Evolutionary conservation across 1,140 invertebrate species (phyloP).

Genomic region (Listronotus bonariensis): DNA sequence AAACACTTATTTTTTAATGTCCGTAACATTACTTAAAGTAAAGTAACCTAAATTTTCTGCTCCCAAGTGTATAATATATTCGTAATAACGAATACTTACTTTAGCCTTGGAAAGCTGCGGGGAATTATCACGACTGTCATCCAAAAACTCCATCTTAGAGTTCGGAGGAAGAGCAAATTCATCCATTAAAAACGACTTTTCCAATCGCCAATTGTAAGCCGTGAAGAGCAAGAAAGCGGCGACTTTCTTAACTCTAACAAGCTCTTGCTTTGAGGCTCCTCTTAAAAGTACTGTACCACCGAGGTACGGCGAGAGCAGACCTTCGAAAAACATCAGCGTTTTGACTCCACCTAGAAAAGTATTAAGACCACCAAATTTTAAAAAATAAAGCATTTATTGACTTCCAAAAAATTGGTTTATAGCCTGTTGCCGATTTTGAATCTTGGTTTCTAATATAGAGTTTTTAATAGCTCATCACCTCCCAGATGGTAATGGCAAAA

Average conservation of each 20-base stretch:
- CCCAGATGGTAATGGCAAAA: no score
- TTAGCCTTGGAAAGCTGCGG: constrained; percentile 39
- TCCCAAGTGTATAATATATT: no score
- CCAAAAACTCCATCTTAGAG: constrained; percentile 53
- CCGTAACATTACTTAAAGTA: no score
- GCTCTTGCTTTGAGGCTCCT: constrained; percentile 75
- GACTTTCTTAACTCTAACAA: constrained; percentile 82
- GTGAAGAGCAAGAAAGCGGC: constrained; percentile 81
- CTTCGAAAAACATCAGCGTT: constrained; percentile 93
- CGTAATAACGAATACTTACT: background rate
- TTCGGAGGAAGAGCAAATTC: constrained; percentile 59
- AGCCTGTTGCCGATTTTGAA: no score
- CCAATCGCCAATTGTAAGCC: constrained; percentile 89
- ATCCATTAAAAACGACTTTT: constrained; percentile 87
- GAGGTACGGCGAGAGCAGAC: constrained; percentile 79
- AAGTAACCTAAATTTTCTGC: no score
- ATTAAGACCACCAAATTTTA: no score
- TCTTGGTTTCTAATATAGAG: no score
- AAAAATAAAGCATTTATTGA: no score
- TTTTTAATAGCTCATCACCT: no score
- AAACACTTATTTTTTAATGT: no score
- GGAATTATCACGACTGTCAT: constrained; percentile 49
- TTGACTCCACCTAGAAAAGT: constrained; percentile 66
- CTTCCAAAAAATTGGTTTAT: no score
- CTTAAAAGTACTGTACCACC: constrained; percentile 89